A percentile compares a stretch with the other conserved stretches of the same genome.
Evolutionary conservation across 2,113 vertebrate genomes (phyloP).

Genomic region (Pterocles burchelli): DNA sequence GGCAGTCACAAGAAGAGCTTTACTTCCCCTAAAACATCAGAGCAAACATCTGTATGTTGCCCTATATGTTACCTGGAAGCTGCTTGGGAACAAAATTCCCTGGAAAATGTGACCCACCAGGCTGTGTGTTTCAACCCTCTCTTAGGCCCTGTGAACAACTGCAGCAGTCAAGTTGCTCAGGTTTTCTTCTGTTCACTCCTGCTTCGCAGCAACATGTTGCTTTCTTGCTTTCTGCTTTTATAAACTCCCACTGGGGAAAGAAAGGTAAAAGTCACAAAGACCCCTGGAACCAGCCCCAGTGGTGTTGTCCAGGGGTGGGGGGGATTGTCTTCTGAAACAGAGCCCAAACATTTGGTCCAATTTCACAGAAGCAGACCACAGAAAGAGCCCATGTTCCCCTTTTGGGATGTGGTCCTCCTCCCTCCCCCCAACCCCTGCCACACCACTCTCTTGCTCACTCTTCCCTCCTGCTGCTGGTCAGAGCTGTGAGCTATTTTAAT

Average conservation of each 20-base stretch:
- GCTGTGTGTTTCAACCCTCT: neutral
- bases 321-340: neutral
- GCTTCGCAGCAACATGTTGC: neutral
- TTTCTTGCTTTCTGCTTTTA: neutral
- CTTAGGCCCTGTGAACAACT: neutral
- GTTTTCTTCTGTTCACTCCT: neutral
- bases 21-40: neutral
- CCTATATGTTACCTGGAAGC: neutral
- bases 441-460: neutral
- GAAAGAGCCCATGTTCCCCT: neutral
- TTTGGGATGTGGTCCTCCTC: neutral
- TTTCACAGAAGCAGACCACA: neutral
- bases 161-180: neutral
- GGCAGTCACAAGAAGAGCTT: neutral
- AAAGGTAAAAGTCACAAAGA: neutral
- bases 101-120: neutral
- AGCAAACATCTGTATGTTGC: neutral
- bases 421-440: too few relatives aligned
- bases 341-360: neutral
- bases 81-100: neutral
- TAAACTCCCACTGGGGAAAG: neutral
- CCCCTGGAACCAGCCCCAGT: too few relatives aligned
- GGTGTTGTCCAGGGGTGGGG: neutral
- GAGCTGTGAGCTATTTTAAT: conserved; percentile 64
- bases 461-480: conserved; percentile 30